phyloP scores from a whole-genome alignment of 1,140 invertebrate species.

The Drosophila tsacasi region DNA sequence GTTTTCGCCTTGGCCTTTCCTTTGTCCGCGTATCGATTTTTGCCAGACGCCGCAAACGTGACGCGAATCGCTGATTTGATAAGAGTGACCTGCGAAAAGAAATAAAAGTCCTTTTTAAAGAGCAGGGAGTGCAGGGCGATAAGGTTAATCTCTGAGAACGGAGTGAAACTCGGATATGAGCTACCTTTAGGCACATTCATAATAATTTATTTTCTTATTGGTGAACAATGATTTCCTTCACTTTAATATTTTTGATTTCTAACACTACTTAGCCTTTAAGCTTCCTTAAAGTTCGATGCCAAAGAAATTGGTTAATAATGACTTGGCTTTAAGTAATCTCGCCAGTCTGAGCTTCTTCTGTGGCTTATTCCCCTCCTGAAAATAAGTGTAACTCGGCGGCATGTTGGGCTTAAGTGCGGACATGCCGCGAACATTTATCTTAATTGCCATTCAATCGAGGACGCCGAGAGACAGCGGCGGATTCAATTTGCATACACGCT shows the following conservation, averaged over 20 bases:
- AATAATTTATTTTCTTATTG: no score
- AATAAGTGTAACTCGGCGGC: slow-evolving; percentile 14
- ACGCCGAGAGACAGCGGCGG: slow-evolving; percentile 40
- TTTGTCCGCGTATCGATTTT: slow-evolving; percentile 66
- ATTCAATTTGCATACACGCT: slow-evolving; percentile 77
- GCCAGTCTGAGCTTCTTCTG: neutral
- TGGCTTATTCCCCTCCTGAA: neutral
- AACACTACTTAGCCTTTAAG: neutral
- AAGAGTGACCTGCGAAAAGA: slow-evolving; percentile 32
- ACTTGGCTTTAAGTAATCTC: slow-evolving; percentile 41
- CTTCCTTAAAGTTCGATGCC: slow-evolving; percentile 51
- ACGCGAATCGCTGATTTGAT: slow-evolving; percentile 64
- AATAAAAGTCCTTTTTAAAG: slow-evolving; percentile 27
- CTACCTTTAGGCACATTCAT: no score
- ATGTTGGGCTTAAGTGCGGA: slow-evolving; percentile 71
- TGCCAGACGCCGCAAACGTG: slow-evolving; percentile 75
- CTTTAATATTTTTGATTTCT: neutral
- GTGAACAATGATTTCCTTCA: neutral
- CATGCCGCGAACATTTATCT: slow-evolving; percentile 81
- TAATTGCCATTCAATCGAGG: slow-evolving; percentile 82
- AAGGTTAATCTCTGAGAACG: neutral
- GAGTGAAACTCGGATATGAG: neutral
- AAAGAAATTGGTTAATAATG: slow-evolving; percentile 71
- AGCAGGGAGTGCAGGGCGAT: slow-evolving; percentile 3
- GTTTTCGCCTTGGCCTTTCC: slow-evolving; percentile 52